Percentiles rank a stretch among this genome's conserved stretches.
Conservation (phyloP, 2,113 vertebrate species). For the Erythrocebus patas region DNA sequence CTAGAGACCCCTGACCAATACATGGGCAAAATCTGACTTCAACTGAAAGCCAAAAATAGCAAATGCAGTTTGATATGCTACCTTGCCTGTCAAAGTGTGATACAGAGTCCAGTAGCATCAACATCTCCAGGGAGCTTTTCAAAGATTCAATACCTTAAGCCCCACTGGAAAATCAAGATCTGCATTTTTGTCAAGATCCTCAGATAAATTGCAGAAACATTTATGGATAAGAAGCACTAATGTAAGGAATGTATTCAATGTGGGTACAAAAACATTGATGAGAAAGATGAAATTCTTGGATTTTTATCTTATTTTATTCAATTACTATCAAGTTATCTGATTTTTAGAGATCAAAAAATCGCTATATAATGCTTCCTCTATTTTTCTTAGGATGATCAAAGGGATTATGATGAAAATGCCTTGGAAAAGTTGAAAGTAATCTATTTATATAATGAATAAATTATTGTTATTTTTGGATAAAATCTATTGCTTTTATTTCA, state of each 20-base stretch:
- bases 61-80: neutral
- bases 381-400: neutral
- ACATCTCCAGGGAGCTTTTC: neutral
- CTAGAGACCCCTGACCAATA: neutral
- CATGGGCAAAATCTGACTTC: neutral
- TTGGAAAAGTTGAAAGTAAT: neutral
- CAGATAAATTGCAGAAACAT: neutral
- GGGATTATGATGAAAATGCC: neutral
- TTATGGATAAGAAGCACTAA: neutral
- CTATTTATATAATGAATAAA: neutral
- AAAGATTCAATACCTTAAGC: neutral
- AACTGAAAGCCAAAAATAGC: neutral
- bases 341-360: neutral
- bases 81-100: neutral
- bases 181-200: neutral
- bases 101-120: rapidly evolving
- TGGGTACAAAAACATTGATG: neutral
- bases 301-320: neutral
- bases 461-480: neutral
- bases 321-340: neutral
- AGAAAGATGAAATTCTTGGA: neutral
- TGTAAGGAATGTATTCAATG: neutral
- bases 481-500: neutral
- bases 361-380: neutral
- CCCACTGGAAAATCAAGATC: neutral